Conservation (phyloP, 92 coral and sea anemone species). For the Siderastrea radians region DNA sequence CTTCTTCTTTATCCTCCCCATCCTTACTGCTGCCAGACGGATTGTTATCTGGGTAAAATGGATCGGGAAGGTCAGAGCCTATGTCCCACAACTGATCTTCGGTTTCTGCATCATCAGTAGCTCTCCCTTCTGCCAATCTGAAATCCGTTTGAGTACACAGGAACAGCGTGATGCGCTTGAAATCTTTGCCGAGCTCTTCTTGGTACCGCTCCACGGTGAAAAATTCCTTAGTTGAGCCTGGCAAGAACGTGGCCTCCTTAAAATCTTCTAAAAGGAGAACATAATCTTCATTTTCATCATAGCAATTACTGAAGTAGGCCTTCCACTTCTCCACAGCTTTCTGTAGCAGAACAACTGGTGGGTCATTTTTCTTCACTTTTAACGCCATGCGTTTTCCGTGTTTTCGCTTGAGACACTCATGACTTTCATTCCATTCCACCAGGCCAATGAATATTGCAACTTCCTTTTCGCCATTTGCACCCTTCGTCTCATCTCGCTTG, state of each 20-base stretch:
- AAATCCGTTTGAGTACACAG: constrained; percentile 17
- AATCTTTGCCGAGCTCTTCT: constrained; percentile 33
- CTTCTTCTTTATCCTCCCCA: too few relatives aligned
- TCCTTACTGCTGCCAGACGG: too few relatives aligned
- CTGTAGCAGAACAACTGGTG: constrained; percentile 34
- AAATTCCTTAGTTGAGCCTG: constrained; percentile 7
- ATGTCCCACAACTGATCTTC: too few relatives aligned
- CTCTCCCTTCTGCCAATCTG: too few relatives aligned
- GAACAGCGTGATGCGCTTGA: constrained; percentile 24
- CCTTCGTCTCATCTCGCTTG: not conserved
- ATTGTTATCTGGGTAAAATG: too few relatives aligned
- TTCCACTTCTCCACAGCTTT: constrained; percentile 63
- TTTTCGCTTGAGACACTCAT: constrained; percentile 37
- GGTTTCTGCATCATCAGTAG: too few relatives aligned
- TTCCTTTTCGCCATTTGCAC: constrained; percentile 13
- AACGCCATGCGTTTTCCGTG: constrained; percentile 67
- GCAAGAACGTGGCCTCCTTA: constrained; percentile 19
- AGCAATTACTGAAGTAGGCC: constrained; percentile 34
- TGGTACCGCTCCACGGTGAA: constrained; percentile 33
- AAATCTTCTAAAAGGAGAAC: constrained; percentile 22
- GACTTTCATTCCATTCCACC: constrained; percentile 49
- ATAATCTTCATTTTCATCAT: constrained; percentile 6
- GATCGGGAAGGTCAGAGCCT: too few relatives aligned
- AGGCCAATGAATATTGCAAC: constrained; percentile 64
- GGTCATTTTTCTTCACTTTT: constrained; percentile 48